Evolutionary conservation across 2,888 invertebrate genomes (phyloP), one percentile per base, ranked within the genome.

Genomic region (Callinectes sapidus): DNA sequence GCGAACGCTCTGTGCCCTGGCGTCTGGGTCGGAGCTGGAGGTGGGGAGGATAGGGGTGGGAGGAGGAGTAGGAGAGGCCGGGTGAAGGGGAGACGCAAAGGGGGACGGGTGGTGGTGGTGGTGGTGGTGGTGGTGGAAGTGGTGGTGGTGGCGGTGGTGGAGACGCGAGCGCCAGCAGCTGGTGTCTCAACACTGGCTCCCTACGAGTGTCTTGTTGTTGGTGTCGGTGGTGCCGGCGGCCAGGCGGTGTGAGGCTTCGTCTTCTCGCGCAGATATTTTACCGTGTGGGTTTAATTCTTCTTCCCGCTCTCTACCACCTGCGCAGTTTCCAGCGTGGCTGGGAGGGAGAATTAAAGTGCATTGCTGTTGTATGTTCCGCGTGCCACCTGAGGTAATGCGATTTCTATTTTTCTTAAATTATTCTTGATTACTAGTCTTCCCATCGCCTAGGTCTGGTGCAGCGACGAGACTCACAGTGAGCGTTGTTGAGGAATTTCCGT

Each of bases 171-270:
- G 39, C 89, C 92, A 86, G 89, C 92, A 89, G 92, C 92, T 92
- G 92, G 85, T 92, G 92, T 89, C 90, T 90, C 92, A 92, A 92
- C 92, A 81, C 89, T 92, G 85, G 48, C 23, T 85, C 90, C 90
- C 90, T 85, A 77, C 87, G 92, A 90, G 92, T 92, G 87, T 92
- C 87, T 87, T 92, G 92, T 92, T 90, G 92, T 90, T 92, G 92
- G 90, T 92, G 92, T 87, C 77, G 91, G 91, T 91, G 92, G 92
- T 92, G 92, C 89, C 81, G 89, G 92, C 92, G 85, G 92, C 85
- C 28, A 54, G 90, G 55, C 87, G 13, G 61, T 81, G 89, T 89
- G 89, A 92, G 81, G n/a, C 88, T 32, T 35, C 88, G 48, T 55
- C 55, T 55, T 48, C 88, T 48, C 88, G 88, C 89, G 66, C 89